These are phyloP conservation scores for Leptoclinus maculatus DNA, from an alignment of 2,797 vertebrate species.

Conservation along the genomic window DNA sequence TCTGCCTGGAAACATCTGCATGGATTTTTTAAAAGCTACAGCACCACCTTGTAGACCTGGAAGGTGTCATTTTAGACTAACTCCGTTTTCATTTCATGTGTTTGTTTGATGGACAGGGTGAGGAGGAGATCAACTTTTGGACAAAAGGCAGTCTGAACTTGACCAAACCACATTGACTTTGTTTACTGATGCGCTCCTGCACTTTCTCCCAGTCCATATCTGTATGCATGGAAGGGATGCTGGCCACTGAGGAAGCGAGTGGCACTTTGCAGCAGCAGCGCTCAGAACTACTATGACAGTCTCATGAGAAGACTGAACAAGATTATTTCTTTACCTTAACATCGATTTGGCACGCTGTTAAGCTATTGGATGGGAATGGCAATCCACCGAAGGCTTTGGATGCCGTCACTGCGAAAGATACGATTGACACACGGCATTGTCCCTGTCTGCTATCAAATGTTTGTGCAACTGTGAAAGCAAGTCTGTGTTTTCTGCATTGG, in stretches of 20 bases:
- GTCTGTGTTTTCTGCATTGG: not conserved
- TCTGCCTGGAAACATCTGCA: constrained; percentile 11
- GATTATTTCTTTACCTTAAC: constrained; percentile 68
- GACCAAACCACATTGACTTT: constrained; percentile 43
- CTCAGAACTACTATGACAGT: constrained; percentile 62
- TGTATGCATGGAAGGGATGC: constrained; percentile 57
- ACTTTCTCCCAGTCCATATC: constrained; percentile 27
- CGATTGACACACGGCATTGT: constrained; percentile 43
- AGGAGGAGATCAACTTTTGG: constrained; percentile 2
- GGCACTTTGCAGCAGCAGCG: constrained; percentile 59
- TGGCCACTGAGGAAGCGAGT: constrained; percentile 51
- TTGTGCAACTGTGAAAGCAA: constrained; percentile 41
- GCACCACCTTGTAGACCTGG: not conserved
- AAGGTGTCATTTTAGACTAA: not conserved
- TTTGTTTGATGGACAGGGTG: constrained; percentile 1
- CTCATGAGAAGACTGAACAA: constrained; percentile 58
- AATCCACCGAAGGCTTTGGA: constrained; percentile 21
- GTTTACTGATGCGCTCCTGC: constrained; percentile 52
- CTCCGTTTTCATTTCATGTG: not conserved
- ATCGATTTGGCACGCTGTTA: constrained; percentile 51
- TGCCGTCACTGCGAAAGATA: constrained; percentile 23
- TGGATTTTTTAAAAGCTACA: constrained; percentile 15
- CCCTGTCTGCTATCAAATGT: constrained; percentile 48
- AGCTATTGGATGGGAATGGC: constrained; percentile 35
- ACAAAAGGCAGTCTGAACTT: constrained; percentile 32